Evolutionary conservation across 2,888 invertebrate species (phyloP).

Genomic region (Agrilus mali): DNA sequence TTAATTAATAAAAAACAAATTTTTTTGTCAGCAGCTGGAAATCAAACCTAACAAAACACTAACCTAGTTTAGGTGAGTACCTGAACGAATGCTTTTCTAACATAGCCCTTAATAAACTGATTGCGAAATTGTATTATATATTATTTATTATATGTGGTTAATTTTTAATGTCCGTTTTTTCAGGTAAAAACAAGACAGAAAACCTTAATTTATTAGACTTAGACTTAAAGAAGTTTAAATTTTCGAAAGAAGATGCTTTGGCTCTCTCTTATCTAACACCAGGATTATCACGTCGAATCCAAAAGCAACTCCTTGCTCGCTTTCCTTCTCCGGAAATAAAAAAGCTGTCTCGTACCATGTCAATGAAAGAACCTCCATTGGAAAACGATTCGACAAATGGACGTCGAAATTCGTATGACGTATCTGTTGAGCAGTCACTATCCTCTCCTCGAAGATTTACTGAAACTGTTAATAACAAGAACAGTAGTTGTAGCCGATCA

Average conservation of each 20-base stretch:
- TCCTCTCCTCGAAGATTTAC: constrained; percentile 34
- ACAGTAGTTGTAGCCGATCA: neutral
- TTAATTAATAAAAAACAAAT: too few species aligned
- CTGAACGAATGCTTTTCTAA: neutral
- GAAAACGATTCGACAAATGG: constrained; percentile 10
- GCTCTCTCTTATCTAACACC: constrained; percentile 58
- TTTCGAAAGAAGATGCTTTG: constrained; percentile 57
- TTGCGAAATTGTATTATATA: neutral
- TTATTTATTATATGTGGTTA: neutral
- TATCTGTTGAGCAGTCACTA: constrained; percentile 18
- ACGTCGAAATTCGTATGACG: constrained; percentile 5
- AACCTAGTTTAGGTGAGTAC: too few species aligned
- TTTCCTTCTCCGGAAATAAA: constrained; percentile 57
- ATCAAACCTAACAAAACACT: too few species aligned
- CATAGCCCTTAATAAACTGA: neutral
- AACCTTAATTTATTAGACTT: constrained; percentile 39
- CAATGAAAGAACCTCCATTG: constrained; percentile 30
- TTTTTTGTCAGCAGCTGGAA: too few species aligned
- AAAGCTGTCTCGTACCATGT: constrained; percentile 51
- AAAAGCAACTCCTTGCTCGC: constrained; percentile 56
- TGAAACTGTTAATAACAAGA: constrained; percentile 3
- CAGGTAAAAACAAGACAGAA: constrained; percentile 29
- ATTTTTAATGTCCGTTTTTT: constrained; percentile 11
- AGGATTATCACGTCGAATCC: constrained; percentile 56
- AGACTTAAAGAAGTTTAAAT: constrained; percentile 53